phyloP scores from a whole-genome alignment of 2,797 vertebrate species.

The Artibeus jamaicensis region DNA sequence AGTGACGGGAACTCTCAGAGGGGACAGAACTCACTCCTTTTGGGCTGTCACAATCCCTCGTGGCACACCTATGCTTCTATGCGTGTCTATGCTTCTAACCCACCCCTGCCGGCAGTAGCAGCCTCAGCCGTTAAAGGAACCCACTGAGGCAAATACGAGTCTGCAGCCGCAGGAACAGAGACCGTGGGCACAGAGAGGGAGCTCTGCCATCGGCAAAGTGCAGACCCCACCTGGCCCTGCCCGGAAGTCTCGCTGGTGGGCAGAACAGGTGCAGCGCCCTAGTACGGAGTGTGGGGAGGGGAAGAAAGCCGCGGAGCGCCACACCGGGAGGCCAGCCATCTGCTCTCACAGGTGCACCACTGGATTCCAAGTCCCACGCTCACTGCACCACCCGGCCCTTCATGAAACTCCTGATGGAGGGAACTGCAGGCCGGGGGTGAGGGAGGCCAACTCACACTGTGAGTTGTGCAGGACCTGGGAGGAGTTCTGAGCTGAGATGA shows the following conservation, averaged over 20 bases:
- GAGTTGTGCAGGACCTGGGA: neutral
- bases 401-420: neutral
- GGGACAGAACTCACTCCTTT: neutral
- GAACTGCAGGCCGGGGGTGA: neutral
- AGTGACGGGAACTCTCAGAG: neutral
- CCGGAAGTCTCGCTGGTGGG: rapidly evolving
- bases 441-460: neutral
- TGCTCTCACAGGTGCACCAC: neutral
- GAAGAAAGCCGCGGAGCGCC: neutral
- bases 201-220: neutral
- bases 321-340: neutral
- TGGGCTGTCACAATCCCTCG: neutral
- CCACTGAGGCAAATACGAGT: neutral
- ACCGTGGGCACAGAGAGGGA: neutral
- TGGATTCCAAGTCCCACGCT: neutral
- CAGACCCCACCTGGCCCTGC: neutral
- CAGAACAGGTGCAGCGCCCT: neutral
- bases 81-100: neutral
- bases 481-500: neutral
- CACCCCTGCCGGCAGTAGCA: neutral
- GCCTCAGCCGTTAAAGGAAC: neutral
- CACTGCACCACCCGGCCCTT: neutral
- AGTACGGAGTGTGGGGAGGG: neutral
- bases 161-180: neutral
- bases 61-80: neutral